phyloP scores from a whole-genome alignment of 1,140 invertebrate species.

The Pseudomyrmex gracilis region DNA sequence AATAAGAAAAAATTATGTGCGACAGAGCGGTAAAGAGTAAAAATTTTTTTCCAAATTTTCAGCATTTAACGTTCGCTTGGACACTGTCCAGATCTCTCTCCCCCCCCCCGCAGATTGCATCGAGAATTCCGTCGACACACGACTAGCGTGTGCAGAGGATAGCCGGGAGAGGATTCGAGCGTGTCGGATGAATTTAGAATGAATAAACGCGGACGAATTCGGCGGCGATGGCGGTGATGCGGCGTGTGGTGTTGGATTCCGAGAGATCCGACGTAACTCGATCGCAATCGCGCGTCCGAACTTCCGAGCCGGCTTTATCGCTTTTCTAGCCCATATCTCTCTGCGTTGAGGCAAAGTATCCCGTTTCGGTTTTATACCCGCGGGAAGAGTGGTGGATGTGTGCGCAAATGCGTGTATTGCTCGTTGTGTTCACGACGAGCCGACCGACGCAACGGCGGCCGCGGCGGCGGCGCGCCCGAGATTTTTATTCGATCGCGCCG shows the following conservation, averaged over 20 bases:
- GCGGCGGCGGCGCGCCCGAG: not conserved
- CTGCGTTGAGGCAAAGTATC: conserved; percentile 10
- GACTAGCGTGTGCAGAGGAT: conserved; percentile 16
- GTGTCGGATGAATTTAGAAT: conserved; percentile 53
- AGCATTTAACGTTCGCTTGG: conserved; percentile 30
- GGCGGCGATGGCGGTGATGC: conserved; percentile 15
- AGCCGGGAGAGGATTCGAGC: conserved; percentile 29
- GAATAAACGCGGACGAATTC: conserved; percentile 53
- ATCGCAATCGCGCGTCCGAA: conserved; percentile 30
- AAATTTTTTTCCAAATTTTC: conserved; percentile 1
- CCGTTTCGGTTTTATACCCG: conserved; percentile 49
- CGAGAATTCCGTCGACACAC: conserved; percentile 43
- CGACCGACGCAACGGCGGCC: not conserved
- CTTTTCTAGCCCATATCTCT: conserved; percentile 3
- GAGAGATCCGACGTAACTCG: conserved; percentile 36
- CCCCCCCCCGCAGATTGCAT: conserved; percentile 20
- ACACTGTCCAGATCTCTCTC: conserved; percentile 30
- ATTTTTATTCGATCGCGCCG: conserved; percentile 57
- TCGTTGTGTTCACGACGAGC: conserved; percentile 9
- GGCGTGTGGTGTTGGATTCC: conserved; percentile 1
- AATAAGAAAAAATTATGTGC: too few species aligned
- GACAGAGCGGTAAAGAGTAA: not conserved
- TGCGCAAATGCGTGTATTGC: not conserved
- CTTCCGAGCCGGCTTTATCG: conserved; percentile 44
- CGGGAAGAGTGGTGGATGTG: conserved; percentile 40